A percentile compares a stretch with the other conserved stretches of the same genome.
Conservation (phyloP, 2,113 vertebrate genomes). For the Daubentonia madagascariensis region DNA sequence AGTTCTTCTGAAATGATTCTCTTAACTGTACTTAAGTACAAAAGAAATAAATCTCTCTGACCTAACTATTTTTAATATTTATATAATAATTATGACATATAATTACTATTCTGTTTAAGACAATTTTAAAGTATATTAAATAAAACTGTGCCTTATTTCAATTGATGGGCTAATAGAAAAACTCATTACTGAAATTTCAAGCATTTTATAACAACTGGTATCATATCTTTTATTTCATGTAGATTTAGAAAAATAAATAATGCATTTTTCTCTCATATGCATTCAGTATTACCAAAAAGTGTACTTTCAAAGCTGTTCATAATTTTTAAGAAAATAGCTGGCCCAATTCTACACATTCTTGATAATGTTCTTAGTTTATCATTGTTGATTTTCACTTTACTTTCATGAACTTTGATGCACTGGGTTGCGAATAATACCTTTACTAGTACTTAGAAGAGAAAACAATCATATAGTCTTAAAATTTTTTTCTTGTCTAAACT, state of each 20-base stretch:
- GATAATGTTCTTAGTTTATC: not conserved
- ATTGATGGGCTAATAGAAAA: not conserved
- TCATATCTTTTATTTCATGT: not conserved
- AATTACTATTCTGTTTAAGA: not conserved
- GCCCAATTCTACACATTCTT: not conserved
- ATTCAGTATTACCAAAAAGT: not conserved
- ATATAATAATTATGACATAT: not conserved
- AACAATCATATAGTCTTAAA: not conserved
- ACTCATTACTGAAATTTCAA: not conserved
- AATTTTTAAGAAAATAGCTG: not conserved
- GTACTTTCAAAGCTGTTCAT: not conserved
- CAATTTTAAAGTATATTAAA: not conserved
- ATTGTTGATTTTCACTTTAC: not conserved
- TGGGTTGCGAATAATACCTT: not conserved
- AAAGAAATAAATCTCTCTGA: not conserved
- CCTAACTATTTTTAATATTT: not conserved
- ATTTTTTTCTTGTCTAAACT: not conserved
- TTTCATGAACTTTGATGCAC: not conserved
- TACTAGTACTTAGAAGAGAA: not conserved
- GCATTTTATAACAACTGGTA: not conserved
- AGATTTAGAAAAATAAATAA: not conserved
- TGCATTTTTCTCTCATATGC: not conserved
- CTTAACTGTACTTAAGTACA: not conserved
- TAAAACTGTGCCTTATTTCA: not conserved
- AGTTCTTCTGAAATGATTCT: not conserved